Percentiles rank a stretch among this genome's conserved stretches.
Conservation (phyloP, 2,113 vertebrate species). For the Albula glossodonta region DNA sequence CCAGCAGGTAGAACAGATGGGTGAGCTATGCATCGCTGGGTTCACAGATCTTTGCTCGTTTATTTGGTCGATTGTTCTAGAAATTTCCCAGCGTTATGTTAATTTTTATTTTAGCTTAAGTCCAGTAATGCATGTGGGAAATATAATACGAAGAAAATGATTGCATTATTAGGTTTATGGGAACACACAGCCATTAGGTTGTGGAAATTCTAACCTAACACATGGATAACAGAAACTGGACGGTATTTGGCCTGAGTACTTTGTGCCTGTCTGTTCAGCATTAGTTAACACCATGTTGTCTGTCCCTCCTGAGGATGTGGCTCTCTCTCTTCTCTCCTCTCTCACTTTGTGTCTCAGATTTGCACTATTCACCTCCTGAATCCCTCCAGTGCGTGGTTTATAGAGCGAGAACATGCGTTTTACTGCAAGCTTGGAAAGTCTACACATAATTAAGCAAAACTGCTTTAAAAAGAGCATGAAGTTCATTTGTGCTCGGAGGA, state of each 20-base stretch:
- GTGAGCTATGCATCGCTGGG: neutral
- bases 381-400: neutral
- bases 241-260: neutral
- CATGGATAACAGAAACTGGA: no score
- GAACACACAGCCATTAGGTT: neutral
- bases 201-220: neutral
- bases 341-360: neutral
- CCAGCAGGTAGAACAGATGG: slow-evolving; percentile 6
- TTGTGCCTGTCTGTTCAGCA: neutral
- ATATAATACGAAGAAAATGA: neutral
- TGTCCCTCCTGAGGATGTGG: neutral
- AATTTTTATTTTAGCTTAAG: neutral
- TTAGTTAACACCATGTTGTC: neutral
- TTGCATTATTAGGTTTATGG: neutral
- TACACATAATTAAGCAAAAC: neutral
- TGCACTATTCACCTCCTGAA: neutral
- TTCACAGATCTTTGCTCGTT: neutral
- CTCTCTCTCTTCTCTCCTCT: neutral
- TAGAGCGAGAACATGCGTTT: neutral
- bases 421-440: neutral
- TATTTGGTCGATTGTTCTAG: neutral
- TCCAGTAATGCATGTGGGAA: neutral
- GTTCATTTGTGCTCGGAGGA: neutral
- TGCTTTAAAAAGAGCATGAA: neutral
- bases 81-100: neutral